phyloP scores from a whole-genome alignment of 2,113 vertebrate genomes.

The Calonectris borealis region DNA sequence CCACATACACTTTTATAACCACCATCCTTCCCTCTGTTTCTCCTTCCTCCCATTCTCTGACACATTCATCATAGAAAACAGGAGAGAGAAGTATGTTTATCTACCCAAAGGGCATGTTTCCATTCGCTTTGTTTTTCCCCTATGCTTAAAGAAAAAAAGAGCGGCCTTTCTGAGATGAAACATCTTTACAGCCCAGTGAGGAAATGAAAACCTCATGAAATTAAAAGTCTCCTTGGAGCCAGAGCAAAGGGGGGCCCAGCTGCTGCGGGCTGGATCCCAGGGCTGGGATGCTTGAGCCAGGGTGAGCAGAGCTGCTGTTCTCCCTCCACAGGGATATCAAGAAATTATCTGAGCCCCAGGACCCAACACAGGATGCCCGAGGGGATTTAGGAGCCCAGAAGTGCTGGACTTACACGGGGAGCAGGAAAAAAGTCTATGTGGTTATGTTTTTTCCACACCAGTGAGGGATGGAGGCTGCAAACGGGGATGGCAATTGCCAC shows the following conservation, averaged over 20 bases:
- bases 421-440: accelerated
- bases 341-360: background rate
- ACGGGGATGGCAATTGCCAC: background rate
- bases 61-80: background rate
- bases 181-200: background rate
- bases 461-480: background rate
- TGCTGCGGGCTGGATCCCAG: background rate
- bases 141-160: background rate
- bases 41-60: background rate
- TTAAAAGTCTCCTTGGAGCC: background rate
- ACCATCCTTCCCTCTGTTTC: background rate
- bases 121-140: background rate
- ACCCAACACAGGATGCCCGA: accelerated
- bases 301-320: background rate
- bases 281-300: background rate
- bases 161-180: background rate
- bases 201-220: background rate
- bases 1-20: background rate
- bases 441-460: no score
- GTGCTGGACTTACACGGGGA: background rate
- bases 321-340: background rate
- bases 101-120: background rate
- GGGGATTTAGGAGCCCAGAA: background rate
- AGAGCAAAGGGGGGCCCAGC: background rate
- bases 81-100: background rate